Conservation (phyloP, 2,888 invertebrate genomes). For the Autographa gamma region DNA sequence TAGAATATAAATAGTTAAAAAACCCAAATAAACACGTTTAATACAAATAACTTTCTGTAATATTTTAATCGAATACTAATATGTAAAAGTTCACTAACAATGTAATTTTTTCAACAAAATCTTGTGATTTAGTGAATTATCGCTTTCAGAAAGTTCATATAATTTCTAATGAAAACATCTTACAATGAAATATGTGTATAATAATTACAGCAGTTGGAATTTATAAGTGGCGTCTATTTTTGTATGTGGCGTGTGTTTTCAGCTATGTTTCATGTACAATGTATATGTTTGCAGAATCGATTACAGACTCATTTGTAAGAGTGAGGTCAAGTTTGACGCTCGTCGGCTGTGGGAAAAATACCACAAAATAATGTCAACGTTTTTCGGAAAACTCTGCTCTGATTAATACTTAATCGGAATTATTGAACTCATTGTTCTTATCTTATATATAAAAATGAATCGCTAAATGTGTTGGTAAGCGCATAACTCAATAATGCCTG, state of each 20-base stretch:
- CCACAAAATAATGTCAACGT: conserved; percentile 11
- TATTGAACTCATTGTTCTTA: neutral
- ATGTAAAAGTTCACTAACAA: neutral
- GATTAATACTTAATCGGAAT: neutral
- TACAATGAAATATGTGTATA: neutral
- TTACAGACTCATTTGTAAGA: conserved; percentile 14
- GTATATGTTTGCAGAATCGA: neutral
- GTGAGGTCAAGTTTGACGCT: conserved; percentile 37
- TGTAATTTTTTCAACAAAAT: neutral
- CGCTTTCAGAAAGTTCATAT: neutral
- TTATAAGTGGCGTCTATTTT: neutral
- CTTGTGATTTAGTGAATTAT: too few species aligned
- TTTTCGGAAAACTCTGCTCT: conserved; percentile 27
- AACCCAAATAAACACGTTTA: too few species aligned
- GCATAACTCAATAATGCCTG: too few species aligned
- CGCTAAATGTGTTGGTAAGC: too few species aligned
- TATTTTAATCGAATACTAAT: neutral
- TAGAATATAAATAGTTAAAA: neutral
- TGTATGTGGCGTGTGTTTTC: neutral
- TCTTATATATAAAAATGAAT: too few species aligned
- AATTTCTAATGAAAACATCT: neutral
- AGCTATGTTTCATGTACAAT: neutral
- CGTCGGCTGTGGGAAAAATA: conserved; percentile 16
- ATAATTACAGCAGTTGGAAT: conserved; percentile 2
- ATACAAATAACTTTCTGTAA: too few species aligned